These are phyloP conservation scores for Schizopygopsis malacanthus DNA, from an alignment of 2,797 vertebrate genomes.

Conservation along the genomic window DNA sequence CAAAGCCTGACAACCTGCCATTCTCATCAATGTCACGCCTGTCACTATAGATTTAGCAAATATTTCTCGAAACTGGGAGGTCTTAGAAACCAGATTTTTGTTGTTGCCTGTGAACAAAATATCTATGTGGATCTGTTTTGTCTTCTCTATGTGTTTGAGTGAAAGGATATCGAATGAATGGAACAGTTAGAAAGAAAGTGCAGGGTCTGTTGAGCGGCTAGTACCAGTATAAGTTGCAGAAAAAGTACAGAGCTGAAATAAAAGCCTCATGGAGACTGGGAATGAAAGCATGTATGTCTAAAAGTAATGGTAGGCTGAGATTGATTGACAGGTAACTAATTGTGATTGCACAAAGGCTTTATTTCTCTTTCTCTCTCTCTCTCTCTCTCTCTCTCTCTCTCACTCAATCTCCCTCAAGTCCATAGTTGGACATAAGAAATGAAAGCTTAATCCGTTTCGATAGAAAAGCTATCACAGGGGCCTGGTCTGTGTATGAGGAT, in stretches of 20 bases:
- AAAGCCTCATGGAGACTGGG: constrained; percentile 18
- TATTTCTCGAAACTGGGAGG: constrained; percentile 53
- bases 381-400: constrained; percentile 8
- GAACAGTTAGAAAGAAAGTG: constrained; percentile 36
- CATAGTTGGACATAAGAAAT: constrained; percentile 73
- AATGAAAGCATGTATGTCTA: background rate
- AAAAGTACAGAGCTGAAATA: constrained; percentile 52
- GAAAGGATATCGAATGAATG: constrained; percentile 33
- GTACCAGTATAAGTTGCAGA: constrained; percentile 35
- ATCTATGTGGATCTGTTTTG: constrained; percentile 42
- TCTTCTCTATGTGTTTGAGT: constrained; percentile 22
- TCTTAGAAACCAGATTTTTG: constrained; percentile 51
- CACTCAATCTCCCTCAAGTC: constrained; percentile 57
- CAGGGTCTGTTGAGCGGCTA: background rate
- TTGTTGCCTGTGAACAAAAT: constrained; percentile 54
- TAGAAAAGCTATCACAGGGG: constrained; percentile 75
- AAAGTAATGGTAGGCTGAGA: constrained; percentile 26
- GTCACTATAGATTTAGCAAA: constrained; percentile 61
- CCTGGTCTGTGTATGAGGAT: constrained; percentile 66
- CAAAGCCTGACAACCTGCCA: constrained; percentile 56
- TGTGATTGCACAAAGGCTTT: constrained; percentile 65
- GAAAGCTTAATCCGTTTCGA: constrained; percentile 78
- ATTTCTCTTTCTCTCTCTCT: constrained; percentile 56
- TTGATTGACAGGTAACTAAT: constrained; percentile 60
- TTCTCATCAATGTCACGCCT: constrained; percentile 56